Evolutionary conservation across 2,888 invertebrate genomes (phyloP), one percentile per base, ranked within the genome.

Genomic region (Dolomedes plantarius): DNA sequence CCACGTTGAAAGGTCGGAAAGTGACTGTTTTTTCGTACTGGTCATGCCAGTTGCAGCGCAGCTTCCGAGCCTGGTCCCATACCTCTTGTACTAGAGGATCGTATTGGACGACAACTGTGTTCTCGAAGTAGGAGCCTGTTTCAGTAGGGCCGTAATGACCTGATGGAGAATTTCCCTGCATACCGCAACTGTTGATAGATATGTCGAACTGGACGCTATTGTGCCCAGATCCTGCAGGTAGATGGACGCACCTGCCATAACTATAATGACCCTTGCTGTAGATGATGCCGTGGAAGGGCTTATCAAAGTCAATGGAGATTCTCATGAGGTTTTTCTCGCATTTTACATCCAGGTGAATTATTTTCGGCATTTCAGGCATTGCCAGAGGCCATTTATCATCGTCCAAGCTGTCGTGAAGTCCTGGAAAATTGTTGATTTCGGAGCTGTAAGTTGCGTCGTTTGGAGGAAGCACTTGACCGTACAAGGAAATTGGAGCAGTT

Each of bases 1-100:
- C 97, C 0, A 97, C 97, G 0, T 97, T 97, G 94, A 97, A 97
- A 0, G 97, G 97, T 74, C 97, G 93, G 93, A 97, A 97, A 0
- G 97, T 97, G 0, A 97, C 97, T 3, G 97, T 96, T 91, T 97
- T 97, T 92, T 97, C 97, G 90, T 97, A 97, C 90, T 97, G 95
- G 91, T 97, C 97, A 90, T 97, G 97, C 97, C 97, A 97, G 0
- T 97, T 97, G 92, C 97, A 97, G 16, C 97, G 94, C 29, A 97
- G 91, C 91, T 97, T 97, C 75, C 97, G 93, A 0, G 97, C 97
- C 91, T 97, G 97, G 92, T 97, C 97, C 97, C 97, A 97, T 1
- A 97, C 96, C 92, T 97, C 97, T 92, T 97, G 97, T 0, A 97
- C 97, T 92, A 95, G 95, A 27, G 88, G 87, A 91, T 97, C 97